phyloP scores from a whole-genome alignment of 2,113 vertebrate species.

The Athene noctua region DNA sequence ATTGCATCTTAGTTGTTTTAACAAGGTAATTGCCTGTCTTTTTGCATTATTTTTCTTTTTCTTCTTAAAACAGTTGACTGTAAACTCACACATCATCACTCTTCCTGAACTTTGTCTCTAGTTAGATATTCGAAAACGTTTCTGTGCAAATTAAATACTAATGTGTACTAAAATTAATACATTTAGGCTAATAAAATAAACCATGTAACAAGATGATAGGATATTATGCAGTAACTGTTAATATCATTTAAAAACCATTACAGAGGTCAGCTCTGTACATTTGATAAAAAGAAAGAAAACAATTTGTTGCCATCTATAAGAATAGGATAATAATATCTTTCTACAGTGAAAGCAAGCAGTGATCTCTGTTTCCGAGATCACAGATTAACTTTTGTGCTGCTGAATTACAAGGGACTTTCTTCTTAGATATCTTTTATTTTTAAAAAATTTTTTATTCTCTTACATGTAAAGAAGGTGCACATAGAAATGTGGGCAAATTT shows the following conservation, averaged over 20 bases:
- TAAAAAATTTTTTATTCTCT: neutral
- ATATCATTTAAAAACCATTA: neutral
- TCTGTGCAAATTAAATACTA: neutral
- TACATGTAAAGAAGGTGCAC: neutral
- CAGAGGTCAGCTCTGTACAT: neutral
- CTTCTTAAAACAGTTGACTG: neutral
- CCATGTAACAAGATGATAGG: neutral
- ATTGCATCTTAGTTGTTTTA: neutral
- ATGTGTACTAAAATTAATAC: neutral
- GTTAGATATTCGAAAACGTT: neutral
- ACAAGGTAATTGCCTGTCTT: neutral
- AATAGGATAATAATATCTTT: neutral
- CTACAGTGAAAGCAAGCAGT: neutral
- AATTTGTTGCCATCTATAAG: neutral
- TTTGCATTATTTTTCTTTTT: neutral
- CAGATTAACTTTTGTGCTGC: neutral
- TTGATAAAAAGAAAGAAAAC: neutral
- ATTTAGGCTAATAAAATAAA: conserved; percentile 2
- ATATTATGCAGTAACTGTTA: neutral
- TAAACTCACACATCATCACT: neutral
- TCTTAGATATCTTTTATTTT: neutral
- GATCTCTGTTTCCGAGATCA: neutral
- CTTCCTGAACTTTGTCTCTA: neutral
- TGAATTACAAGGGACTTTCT: neutral
- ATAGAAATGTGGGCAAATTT: neutral